Evolutionary conservation across 2,888 invertebrate genomes (phyloP).

Genomic region (Mimachlamys varia): DNA sequence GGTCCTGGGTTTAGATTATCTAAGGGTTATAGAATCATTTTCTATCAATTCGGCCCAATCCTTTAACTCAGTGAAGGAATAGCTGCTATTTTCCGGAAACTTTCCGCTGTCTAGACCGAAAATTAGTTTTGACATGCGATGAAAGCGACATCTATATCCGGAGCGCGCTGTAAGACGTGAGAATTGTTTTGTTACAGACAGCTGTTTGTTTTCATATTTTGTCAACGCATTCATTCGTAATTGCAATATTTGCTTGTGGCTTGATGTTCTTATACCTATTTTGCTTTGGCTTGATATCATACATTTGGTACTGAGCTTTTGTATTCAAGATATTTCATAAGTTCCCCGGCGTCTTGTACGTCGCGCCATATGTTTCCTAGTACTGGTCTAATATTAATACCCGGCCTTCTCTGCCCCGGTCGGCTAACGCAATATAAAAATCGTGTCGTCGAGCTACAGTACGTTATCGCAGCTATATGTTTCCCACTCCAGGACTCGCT

Average conservation of each 20-base stretch:
- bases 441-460: neutral
- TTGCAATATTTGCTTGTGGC: neutral
- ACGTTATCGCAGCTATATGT: neutral
- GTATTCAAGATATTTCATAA: neutral
- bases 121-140: neutral
- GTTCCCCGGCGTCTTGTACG: neutral
- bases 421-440: neutral
- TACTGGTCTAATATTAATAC: neutral
- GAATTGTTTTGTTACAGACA: neutral
- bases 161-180: neutral
- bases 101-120: neutral
- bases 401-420: neutral
- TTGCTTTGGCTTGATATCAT: neutral
- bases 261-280: neutral
- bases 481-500: no score
- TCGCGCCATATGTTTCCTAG: constrained; percentile 16
- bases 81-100: no score
- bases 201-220: neutral
- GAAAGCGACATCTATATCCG: constrained; percentile 18
- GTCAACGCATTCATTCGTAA: neutral
- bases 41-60: no score
- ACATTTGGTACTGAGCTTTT: neutral
- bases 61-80: no score
- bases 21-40: no score
- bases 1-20: no score